Conservation (phyloP, 2,797 vertebrate species). For the Pseudocheirus occidentalis region DNA sequence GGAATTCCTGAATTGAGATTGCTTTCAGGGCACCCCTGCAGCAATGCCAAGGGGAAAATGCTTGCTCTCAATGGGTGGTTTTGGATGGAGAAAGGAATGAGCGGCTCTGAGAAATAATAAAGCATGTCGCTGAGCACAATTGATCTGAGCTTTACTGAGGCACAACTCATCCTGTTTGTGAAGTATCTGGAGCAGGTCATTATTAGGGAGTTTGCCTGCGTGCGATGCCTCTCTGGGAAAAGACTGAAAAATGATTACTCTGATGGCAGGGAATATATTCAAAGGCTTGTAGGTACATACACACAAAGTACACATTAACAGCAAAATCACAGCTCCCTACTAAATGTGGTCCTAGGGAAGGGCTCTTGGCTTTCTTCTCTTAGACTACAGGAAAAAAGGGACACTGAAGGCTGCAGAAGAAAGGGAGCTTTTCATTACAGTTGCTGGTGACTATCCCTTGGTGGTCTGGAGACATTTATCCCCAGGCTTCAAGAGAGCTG, state of each 20-base stretch:
- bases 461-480: not conserved
- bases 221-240: not conserved
- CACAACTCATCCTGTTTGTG: not conserved
- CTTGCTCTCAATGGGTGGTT: not conserved
- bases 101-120: not conserved
- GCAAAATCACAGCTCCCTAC: not conserved
- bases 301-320: slow-evolving; percentile 9
- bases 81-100: not conserved
- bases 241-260: slow-evolving; percentile 19
- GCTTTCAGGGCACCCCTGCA: not conserved
- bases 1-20: slow-evolving; percentile 8
- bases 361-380: slow-evolving; percentile 41
- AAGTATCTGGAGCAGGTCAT: not conserved
- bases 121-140: not conserved
- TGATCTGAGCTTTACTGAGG: not conserved
- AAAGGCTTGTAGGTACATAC: slow-evolving; percentile 31
- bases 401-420: slow-evolving; percentile 2
- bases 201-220: not conserved
- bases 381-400: slow-evolving; percentile 3
- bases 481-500: not conserved
- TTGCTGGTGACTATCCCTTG: not conserved
- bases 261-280: slow-evolving; percentile 36
- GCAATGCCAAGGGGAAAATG: not conserved
- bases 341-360: slow-evolving; percentile 19
- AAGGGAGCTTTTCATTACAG: slow-evolving; percentile 15